phyloP scores from a whole-genome alignment of 2,113 vertebrate species.

The Sinosuthora webbiana region DNA sequence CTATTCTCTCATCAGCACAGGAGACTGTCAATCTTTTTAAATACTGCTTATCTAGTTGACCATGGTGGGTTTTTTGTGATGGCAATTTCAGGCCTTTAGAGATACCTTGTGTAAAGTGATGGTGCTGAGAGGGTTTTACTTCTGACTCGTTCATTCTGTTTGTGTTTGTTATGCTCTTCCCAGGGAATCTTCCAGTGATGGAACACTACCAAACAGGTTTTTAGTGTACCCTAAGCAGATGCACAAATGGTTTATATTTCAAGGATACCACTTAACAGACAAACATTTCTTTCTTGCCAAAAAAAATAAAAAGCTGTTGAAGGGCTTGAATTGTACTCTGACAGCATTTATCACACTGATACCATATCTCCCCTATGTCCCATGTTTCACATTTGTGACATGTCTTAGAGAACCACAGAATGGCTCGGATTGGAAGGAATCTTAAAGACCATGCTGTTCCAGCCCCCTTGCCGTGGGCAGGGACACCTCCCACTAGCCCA shows the following conservation, averaged over 20 bases:
- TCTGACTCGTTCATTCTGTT: not conserved
- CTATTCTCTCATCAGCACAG: not conserved
- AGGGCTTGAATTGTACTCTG: not conserved
- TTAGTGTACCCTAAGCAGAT: not conserved
- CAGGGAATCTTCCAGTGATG: not conserved
- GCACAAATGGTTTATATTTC: not conserved
- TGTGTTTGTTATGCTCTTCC: not conserved
- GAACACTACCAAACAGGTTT: not conserved
- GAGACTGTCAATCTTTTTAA: not conserved
- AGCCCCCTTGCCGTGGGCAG: not conserved
- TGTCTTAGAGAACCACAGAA: not conserved
- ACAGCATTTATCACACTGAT: not conserved
- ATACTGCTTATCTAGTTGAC: not conserved
- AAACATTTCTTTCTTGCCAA: not conserved
- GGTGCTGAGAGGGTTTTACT: not conserved
- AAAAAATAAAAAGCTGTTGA: not conserved
- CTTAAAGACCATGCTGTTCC: not conserved
- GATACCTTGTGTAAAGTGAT: not conserved
- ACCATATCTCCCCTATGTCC: not conserved
- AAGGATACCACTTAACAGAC: not conserved
- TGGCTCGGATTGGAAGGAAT: not conserved
- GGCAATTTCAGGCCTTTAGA: not conserved
- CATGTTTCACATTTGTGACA: fast-evolving
- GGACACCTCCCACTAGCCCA: not conserved
- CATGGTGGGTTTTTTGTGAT: not conserved